These are phyloP conservation scores for Stigmatopora nigra DNA, from an alignment of 2,113 vertebrate species.

Conservation along the genomic window DNA sequence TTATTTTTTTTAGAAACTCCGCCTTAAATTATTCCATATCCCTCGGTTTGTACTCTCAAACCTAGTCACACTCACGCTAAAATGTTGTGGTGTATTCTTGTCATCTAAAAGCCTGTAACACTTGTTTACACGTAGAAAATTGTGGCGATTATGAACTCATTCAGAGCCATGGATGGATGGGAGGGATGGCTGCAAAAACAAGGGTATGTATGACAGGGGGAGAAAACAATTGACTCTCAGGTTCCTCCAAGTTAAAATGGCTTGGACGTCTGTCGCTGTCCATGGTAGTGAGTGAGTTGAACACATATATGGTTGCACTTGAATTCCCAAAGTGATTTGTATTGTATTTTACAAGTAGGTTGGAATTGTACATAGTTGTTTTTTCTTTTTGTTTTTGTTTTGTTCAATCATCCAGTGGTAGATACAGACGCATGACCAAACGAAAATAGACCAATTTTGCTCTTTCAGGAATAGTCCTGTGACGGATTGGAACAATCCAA, in stretches of 20 bases:
- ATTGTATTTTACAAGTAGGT: background rate
- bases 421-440: background rate
- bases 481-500: background rate
- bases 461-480: background rate
- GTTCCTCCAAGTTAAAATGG: too few species aligned
- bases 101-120: slow-evolving; percentile 10
- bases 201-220: too few species aligned
- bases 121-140: background rate
- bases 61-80: background rate
- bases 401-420: background rate
- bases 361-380: too few species aligned
- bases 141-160: background rate
- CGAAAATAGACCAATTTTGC: background rate
- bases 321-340: background rate
- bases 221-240: too few species aligned
- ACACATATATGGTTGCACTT: background rate
- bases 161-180: too few species aligned
- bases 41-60: background rate
- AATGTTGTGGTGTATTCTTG: background rate
- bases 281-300: background rate
- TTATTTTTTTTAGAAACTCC: slow-evolving; percentile 11
- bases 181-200: too few species aligned
- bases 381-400: background rate
- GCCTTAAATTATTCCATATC: slow-evolving; percentile 40
- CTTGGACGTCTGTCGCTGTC: too few species aligned